phyloP scores from a whole-genome alignment of 2,888 invertebrate genomes.

The Brachyopa scutellaris region DNA sequence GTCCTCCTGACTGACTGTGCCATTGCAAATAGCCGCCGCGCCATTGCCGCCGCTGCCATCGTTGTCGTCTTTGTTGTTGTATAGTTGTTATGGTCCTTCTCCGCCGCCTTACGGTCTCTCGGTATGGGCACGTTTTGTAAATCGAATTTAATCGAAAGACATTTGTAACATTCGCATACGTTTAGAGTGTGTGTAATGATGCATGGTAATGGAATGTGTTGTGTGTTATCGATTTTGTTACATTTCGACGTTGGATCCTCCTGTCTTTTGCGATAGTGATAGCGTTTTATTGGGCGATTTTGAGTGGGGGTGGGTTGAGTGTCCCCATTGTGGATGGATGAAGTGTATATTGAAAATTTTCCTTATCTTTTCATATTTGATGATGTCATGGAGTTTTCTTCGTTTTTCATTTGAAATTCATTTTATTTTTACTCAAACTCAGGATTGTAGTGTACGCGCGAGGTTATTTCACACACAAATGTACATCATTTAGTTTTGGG shows the following conservation, averaged over 20 bases:
- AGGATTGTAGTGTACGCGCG: not conserved
- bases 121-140: slow-evolving; percentile 64
- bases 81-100: not conserved
- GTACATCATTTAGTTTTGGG: slow-evolving; percentile 41
- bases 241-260: slow-evolving; percentile 53
- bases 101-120: not conserved
- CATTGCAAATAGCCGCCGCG: slow-evolving; percentile 50
- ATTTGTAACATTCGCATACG: slow-evolving; percentile 72
- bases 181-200: slow-evolving; percentile 71
- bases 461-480: slow-evolving; percentile 34
- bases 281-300: not conserved
- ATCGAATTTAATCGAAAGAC: slow-evolving; percentile 72
- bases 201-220: slow-evolving; percentile 72
- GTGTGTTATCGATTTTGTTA: slow-evolving; percentile 67
- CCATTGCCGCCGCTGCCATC: no score
- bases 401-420: slow-evolving; percentile 38
- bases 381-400: slow-evolving; percentile 60
- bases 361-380: slow-evolving; percentile 69
- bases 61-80: not conserved
- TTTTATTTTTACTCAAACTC: slow-evolving; percentile 19
- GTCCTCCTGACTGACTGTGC: slow-evolving; percentile 19
- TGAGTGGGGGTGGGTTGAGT: not conserved
- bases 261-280: slow-evolving; percentile 46
- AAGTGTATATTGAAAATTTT: slow-evolving; percentile 65
- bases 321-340: slow-evolving; percentile 40